A percentile compares a stretch with the other conserved stretches of the same genome.
These are phyloP conservation scores for Metridium senile DNA, from an alignment of 92 coral and sea anemone genomes.

Conservation along the genomic window DNA sequence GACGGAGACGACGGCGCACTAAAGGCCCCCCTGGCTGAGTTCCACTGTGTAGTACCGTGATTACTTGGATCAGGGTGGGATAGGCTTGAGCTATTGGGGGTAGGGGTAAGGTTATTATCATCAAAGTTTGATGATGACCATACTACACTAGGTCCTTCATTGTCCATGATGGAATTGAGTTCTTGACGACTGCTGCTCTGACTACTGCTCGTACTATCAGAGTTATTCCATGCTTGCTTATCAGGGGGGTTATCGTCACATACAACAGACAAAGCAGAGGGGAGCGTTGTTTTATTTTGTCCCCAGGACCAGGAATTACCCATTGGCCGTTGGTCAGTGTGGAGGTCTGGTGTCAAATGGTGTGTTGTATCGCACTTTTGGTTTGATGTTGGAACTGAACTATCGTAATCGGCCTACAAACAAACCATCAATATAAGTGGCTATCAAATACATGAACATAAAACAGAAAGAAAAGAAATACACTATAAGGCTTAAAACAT, in stretches of 20 bases:
- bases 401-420: slow-evolving; percentile 52
- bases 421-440: neutral
- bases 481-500: too few species aligned
- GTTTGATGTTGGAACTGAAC: slow-evolving; percentile 37
- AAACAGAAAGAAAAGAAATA: neutral
- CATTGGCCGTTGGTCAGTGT: slow-evolving; percentile 67
- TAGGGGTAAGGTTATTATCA: slow-evolving; percentile 87
- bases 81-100: slow-evolving; percentile 69
- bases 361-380: slow-evolving; percentile 46
- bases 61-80: slow-evolving; percentile 76
- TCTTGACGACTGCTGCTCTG: slow-evolving; percentile 98
- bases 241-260: slow-evolving; percentile 85
- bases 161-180: slow-evolving; percentile 94
- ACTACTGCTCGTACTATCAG: slow-evolving; percentile 97
- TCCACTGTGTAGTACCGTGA: slow-evolving; percentile 74
- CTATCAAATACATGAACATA: neutral
- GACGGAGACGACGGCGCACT: slow-evolving; percentile 99
- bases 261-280: slow-evolving; percentile 66
- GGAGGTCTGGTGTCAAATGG: slow-evolving; percentile 35
- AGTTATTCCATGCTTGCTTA: slow-evolving; percentile 94
- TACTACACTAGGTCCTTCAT: slow-evolving; percentile 56
- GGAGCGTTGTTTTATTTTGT: slow-evolving; percentile 59
- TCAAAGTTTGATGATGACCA: slow-evolving; percentile 80
- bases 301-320: slow-evolving; percentile 92
- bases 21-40: slow-evolving; percentile 84